These are phyloP conservation scores for Prionace glauca DNA, from an alignment of 2,797 vertebrate species.

Conservation along the genomic window DNA sequence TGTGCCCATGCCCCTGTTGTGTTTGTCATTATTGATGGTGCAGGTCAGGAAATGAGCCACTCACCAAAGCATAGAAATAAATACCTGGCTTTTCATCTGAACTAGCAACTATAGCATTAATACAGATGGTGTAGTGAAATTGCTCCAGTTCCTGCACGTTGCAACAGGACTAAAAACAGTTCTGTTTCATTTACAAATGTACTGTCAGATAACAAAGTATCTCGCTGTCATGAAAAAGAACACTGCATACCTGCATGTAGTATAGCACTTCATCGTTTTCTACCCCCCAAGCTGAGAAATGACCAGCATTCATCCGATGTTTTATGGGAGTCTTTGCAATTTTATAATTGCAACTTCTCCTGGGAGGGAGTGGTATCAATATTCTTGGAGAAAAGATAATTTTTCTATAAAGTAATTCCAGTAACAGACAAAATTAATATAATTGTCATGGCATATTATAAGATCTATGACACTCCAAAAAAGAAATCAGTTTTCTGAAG, in stretches of 20 bases:
- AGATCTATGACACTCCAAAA: not conserved
- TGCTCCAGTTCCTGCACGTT: not conserved
- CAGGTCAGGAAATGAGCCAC: not conserved
- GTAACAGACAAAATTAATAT: not conserved
- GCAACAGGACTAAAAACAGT: not conserved
- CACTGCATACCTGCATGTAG: too few relatives aligned
- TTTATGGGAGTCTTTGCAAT: not conserved
- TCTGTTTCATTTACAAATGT: not conserved
- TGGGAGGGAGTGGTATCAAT: too few relatives aligned
- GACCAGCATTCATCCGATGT: not conserved
- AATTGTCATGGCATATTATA: not conserved
- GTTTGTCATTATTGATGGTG: not conserved
- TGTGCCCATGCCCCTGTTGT: not conserved
- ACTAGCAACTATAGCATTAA: not conserved
- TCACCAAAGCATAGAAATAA: not conserved
- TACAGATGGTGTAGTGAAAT: not conserved
- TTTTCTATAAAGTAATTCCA: not conserved
- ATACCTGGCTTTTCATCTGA: not conserved
- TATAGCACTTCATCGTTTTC: not conserved
- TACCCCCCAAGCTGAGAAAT: slow-evolving; percentile 15
- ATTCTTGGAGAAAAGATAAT: too few relatives aligned
- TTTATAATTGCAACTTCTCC: too few relatives aligned
- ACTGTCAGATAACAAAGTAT: not conserved
- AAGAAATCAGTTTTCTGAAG: not conserved
- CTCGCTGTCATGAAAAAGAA: not conserved